Percentiles rank a stretch among this genome's conserved stretches.
Evolutionary conservation across 2,888 invertebrate genomes (phyloP).

Genomic region (Lucinisca nassula): DNA sequence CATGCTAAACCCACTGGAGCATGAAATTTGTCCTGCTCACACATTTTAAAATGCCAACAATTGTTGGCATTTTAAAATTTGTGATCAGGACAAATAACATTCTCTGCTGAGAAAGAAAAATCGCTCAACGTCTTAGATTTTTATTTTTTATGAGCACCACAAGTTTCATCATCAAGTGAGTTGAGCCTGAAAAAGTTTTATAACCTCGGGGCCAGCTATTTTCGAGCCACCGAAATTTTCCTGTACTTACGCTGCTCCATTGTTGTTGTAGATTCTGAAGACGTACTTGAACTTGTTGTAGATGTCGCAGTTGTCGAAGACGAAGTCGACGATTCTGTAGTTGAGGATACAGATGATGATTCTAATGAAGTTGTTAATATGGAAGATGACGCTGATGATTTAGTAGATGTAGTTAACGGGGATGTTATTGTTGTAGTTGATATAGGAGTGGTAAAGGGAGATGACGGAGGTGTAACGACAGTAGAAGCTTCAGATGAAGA

Average conservation of each 20-base stretch:
- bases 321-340: slow-evolving; percentile 1
- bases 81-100: too few relatives aligned
- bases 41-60: too few relatives aligned
- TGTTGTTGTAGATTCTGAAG: slow-evolving; percentile 33
- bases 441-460: not conserved
- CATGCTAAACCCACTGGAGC: too few relatives aligned
- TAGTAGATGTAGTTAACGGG: not conserved
- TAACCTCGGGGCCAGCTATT: too few relatives aligned
- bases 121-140: too few relatives aligned
- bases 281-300: not conserved
- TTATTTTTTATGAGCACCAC: too few relatives aligned
- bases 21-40: too few relatives aligned
- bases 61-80: too few relatives aligned
- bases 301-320: not conserved
- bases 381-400: slow-evolving; percentile 16
- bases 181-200: too few relatives aligned
- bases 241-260: not conserved
- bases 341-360: not conserved
- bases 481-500: not conserved
- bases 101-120: too few relatives aligned
- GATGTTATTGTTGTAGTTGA: not conserved
- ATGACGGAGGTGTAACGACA: slow-evolving; percentile 4
- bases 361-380: slow-evolving; percentile 9
- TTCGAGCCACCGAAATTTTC: too few relatives aligned
- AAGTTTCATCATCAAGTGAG: too few relatives aligned